These are phyloP conservation scores for Cairina moschata DNA, from an alignment of 2,113 vertebrate genomes.

Conservation along the genomic window DNA sequence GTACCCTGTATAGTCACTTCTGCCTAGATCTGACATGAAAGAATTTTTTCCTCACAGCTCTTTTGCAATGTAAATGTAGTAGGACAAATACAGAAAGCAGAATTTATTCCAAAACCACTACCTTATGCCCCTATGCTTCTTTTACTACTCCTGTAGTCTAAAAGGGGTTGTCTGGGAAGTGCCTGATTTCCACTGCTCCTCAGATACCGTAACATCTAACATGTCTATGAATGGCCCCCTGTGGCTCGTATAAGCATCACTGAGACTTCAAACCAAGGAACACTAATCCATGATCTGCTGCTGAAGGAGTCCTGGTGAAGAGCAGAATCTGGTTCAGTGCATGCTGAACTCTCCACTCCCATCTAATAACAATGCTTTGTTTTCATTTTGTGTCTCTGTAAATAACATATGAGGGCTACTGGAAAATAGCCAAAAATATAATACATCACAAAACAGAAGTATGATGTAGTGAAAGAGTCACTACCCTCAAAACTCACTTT, in stretches of 20 bases:
- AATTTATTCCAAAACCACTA: not conserved
- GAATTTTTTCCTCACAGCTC: not conserved
- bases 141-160: not conserved
- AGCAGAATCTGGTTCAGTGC: not conserved
- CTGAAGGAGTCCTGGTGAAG: not conserved
- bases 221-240: not conserved
- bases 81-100: not conserved
- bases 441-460: not conserved
- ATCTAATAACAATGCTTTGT: not conserved
- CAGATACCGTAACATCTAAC: fast-evolving
- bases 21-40: not conserved
- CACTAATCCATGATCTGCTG: not conserved
- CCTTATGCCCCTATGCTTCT: not conserved
- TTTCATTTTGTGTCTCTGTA: not conserved
- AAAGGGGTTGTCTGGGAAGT: not conserved
- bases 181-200: not conserved
- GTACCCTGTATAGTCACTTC: not conserved
- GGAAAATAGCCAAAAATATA: not conserved
- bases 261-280: not conserved
- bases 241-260: not conserved
- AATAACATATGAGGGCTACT: not conserved
- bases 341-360: not conserved
- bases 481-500: not conserved
- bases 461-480: not conserved
- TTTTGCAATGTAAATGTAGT: not conserved